Evolutionary conservation across 2,113 vertebrate genomes (phyloP).

Genomic region (Corythornis vintsioides): DNA sequence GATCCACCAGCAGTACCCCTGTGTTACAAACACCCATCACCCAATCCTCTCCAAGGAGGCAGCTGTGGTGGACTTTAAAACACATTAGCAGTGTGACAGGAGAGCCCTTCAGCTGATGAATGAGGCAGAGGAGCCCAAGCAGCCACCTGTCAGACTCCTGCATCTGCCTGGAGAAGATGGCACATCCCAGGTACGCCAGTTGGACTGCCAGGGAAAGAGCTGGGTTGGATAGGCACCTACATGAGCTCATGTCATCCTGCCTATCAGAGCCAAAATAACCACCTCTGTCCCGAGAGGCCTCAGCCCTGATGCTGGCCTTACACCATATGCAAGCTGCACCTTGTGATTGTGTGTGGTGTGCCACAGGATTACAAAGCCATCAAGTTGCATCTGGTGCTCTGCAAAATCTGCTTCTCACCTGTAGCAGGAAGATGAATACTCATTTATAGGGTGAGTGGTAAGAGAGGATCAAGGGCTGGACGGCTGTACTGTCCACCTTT

Average conservation of each 20-base stretch:
- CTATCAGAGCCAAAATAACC: background rate
- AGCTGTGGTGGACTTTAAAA: constrained; percentile 12
- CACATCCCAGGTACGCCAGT: background rate
- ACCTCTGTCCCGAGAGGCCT: background rate
- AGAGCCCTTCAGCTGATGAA: background rate
- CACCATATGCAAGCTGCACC: accelerated
- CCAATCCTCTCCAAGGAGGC: background rate
- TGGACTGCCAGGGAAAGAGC: background rate
- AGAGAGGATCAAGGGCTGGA: background rate
- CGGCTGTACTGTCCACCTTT: background rate
- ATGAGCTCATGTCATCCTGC: background rate
- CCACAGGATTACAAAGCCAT: background rate
- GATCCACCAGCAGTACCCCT: background rate
- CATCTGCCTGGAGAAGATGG: background rate
- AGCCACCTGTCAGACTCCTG: background rate
- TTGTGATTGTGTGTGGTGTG: background rate
- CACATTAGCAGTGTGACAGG: background rate
- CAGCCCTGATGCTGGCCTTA: accelerated
- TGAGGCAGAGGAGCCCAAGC: background rate
- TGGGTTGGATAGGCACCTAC: background rate
- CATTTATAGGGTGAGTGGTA: background rate
- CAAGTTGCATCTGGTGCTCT: accelerated
- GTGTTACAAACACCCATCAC: background rate
- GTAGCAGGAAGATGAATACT: background rate
- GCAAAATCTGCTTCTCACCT: constrained; percentile 28